phyloP scores from a whole-genome alignment of 2,797 vertebrate genomes.

The Emydoidea blandingii region DNA sequence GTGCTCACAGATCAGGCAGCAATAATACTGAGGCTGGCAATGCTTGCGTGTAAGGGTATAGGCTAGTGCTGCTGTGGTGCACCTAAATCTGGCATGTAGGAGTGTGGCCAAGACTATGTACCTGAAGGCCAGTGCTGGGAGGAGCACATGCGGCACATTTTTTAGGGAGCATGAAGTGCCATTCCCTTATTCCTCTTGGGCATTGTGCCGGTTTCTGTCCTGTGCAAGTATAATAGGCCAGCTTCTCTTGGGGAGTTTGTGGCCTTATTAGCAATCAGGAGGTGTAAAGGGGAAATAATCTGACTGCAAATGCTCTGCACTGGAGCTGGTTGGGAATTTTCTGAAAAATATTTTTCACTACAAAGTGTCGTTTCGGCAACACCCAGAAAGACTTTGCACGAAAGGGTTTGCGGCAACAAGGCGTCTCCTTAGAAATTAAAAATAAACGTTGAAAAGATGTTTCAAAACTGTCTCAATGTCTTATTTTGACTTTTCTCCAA shows the following conservation, averaged over 20 bases:
- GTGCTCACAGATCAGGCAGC: neutral
- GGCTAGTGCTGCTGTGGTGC: neutral
- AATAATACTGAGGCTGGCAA: neutral
- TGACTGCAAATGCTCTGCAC: conserved; percentile 12
- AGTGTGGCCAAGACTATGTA: neutral
- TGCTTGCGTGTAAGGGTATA: neutral
- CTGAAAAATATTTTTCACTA: neutral
- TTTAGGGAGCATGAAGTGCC: neutral
- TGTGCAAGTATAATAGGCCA: conserved; percentile 41
- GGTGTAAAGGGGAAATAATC: conserved; percentile 40
- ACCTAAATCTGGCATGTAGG: neutral
- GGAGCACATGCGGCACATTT: neutral
- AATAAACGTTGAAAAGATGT: neutral
- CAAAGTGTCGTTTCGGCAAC: neutral
- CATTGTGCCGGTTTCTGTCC: neutral
- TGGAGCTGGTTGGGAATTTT: neutral
- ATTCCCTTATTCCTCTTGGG: conserved; percentile 22
- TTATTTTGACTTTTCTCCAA: neutral
- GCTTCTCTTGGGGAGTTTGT: conserved; percentile 16
- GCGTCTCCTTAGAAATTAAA: neutral
- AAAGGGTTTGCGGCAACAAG: neutral
- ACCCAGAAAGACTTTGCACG: neutral
- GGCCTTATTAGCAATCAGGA: conserved; percentile 24
- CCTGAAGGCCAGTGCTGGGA: neutral
- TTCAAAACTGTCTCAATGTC: too few species aligned